phyloP scores from a whole-genome alignment of 2,888 invertebrate species.

The Drosophila suboccidentalis region DNA sequence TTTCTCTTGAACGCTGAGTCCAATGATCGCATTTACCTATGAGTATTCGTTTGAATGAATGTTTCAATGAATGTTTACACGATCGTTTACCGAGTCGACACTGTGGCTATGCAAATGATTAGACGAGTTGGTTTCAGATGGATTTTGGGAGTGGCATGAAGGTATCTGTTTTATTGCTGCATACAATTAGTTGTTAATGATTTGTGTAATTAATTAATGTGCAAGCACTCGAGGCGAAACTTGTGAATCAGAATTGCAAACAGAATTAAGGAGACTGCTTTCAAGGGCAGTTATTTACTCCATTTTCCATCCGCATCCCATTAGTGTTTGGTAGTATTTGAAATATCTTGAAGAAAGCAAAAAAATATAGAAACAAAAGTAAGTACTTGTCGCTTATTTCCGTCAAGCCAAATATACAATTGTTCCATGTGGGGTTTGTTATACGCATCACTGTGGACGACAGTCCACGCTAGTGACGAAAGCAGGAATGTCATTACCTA shows the following conservation, averaged over 20 bases:
- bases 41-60: constrained; percentile 8
- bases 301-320: background rate
- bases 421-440: too few relatives aligned
- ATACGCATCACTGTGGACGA: too few relatives aligned
- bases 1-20: background rate
- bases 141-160: constrained; percentile 21
- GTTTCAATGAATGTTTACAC: constrained; percentile 35
- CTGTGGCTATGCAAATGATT: constrained; percentile 12
- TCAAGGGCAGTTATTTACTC: background rate
- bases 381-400: too few relatives aligned
- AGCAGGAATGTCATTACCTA: too few relatives aligned
- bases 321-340: background rate
- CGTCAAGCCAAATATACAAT: too few relatives aligned
- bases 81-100: constrained; percentile 10
- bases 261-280: constrained; percentile 2
- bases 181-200: constrained; percentile 59
- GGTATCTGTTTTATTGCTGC: constrained; percentile 35
- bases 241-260: constrained; percentile 35
- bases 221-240: constrained; percentile 21
- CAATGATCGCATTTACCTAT: background rate
- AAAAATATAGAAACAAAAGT: background rate
- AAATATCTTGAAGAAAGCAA: background rate
- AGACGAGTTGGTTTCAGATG: background rate
- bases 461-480: too few relatives aligned
- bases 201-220: constrained; percentile 59